Conservation (phyloP, 2,113 vertebrate species). For the Butastur rufipennis region DNA sequence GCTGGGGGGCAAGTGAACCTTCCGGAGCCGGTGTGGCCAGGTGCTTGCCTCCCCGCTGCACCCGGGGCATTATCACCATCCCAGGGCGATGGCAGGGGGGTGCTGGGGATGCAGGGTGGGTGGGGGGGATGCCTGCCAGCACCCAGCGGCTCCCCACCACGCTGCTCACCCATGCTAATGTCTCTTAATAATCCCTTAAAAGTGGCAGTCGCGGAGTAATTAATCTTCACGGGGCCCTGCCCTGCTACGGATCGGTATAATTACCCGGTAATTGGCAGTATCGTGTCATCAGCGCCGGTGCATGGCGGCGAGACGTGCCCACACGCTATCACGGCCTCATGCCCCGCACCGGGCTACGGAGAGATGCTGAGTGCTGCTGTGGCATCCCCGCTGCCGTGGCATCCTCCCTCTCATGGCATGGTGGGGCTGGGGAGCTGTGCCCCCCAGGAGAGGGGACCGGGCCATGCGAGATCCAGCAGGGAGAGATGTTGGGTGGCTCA, state of each 20-base stretch:
- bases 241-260: conserved; percentile 30
- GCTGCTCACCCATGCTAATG: not conserved
- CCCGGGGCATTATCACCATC: not conserved
- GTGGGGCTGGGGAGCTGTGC: not conserved
- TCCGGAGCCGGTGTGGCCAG: not conserved
- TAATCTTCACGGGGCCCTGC: conserved; percentile 57
- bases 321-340: rapidly evolving
- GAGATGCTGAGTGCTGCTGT: not conserved
- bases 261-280: conserved; percentile 52
- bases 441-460: not conserved
- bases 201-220: conserved; percentile 33
- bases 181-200: conserved; percentile 58
- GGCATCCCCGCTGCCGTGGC: not conserved
- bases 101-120: not conserved
- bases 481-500: conserved; percentile 67
- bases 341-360: rapidly evolving
- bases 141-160: not conserved
- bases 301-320: not conserved
- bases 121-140: not conserved
- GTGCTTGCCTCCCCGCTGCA: not conserved
- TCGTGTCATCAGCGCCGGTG: conserved; percentile 30
- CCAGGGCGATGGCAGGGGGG: rapidly evolving
- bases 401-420: rapidly evolving
- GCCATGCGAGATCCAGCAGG: not conserved
- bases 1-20: conserved; percentile 67